phyloP scores from a whole-genome alignment of 2,888 invertebrate species.

The Morpho deidamia region DNA sequence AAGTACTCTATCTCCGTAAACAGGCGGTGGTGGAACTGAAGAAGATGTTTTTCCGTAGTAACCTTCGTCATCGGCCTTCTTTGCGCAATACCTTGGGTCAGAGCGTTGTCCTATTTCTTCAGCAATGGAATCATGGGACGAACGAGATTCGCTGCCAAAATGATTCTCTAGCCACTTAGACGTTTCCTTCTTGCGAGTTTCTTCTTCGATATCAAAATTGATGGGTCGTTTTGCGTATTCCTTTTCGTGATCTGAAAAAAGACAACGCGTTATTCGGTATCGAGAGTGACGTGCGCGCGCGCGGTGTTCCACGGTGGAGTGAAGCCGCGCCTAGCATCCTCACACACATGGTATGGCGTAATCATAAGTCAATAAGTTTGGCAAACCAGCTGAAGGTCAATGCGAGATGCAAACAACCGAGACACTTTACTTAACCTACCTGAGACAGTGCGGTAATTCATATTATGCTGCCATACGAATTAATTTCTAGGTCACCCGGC shows the following conservation, averaged over 20 bases:
- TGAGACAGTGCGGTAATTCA: constrained; percentile 50
- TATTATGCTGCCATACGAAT: constrained; percentile 41
- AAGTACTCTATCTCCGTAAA: constrained; percentile 65
- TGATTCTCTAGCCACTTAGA: constrained; percentile 95
- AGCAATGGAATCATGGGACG: constrained; percentile 84
- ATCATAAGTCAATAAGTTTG: constrained; percentile 71
- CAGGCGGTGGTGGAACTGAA: constrained; percentile 63
- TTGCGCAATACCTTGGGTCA: constrained; percentile 87
- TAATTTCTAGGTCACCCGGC: constrained; percentile 58
- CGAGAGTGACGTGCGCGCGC: constrained; percentile 52
- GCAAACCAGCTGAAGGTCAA: constrained; percentile 72
- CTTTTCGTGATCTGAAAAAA: constrained; percentile 82
- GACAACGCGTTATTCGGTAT: constrained; percentile 30
- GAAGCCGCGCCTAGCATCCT: constrained; percentile 39
- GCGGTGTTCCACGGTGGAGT: constrained; percentile 46
- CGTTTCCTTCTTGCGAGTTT: constrained; percentile 92
- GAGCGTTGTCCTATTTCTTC: constrained; percentile 80
- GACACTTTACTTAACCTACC: constrained; percentile 57
- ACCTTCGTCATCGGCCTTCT: constrained; percentile 78
- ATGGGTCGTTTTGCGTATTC: constrained; percentile 89
- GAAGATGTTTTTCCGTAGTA: constrained; percentile 65
- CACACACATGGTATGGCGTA: constrained; percentile 60
- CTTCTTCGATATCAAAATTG: constrained; percentile 92
- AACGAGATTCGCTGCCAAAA: constrained; percentile 91
- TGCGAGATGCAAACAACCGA: constrained; percentile 52